Evolutionary conservation across 2,797 vertebrate genomes (phyloP), one percentile per base, ranked within the genome.

Genomic region (Tokudaia muenninki): DNA sequence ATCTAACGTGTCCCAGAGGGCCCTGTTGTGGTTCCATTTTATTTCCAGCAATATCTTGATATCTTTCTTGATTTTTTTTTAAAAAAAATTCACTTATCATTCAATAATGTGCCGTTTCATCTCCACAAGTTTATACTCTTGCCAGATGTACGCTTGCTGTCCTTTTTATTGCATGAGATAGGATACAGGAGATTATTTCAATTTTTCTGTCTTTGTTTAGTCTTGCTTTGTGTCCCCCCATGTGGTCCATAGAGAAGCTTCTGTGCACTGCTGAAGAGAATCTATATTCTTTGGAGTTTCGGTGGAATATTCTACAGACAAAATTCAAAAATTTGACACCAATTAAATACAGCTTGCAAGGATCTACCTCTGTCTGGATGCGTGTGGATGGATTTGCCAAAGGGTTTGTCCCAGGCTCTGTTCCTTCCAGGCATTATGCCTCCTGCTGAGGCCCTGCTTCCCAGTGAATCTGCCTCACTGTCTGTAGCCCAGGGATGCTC

Each of bases 391-490:
- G 1, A n/a, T 31, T 84, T 41, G 55, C 24, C 4, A 31, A 47
- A 55, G 16, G 29, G 1, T 61, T 44, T 55, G 63, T 50, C 61
- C 90, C 67, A 5, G 10, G 2, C 3, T 80, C 63, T 61, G 3
- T 41, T 65, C 13, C 52, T 47, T 3, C 47, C 55, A 55, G 47
- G 55, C 47, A 31, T 37, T n/a, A n/a, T 3, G 17, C 37, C 37
- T 89, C n/a, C 22, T 90, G 41, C 29, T 22, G 29, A 8, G 81
- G 9, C 19, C 1, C 29, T 16, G n/a, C 41, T 63, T 59, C 65
- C n/a, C 11, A 4, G 9, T 6, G 26, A 31, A 44, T 31, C 59
- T 72, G 59, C 26, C 70, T 1, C 6, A 1, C 0, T 3, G 24
- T 22, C 47, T 10, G 19, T 10, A 7, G 11, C 3, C 29, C 41